Evolutionary conservation across 1,140 invertebrate genomes (phyloP).

Genomic region (Oedothorax gibbosus): DNA sequence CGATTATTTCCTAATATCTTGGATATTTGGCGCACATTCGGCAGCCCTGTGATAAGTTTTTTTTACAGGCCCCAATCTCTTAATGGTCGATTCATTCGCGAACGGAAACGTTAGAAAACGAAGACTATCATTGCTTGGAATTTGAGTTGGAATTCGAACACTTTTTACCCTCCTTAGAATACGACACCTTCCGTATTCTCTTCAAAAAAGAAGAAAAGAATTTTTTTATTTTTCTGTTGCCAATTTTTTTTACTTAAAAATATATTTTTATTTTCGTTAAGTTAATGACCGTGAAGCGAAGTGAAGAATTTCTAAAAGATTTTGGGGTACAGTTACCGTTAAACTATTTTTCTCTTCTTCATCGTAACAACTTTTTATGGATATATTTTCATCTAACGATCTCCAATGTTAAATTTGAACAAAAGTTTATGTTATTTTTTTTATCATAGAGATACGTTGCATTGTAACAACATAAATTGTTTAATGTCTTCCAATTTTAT

Average conservation of each 20-base stretch:
- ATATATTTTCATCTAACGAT: too few relatives aligned
- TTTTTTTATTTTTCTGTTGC: not conserved
- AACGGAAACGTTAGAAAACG: constrained; percentile 45
- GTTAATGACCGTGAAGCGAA: constrained; percentile 51
- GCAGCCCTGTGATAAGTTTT: not conserved
- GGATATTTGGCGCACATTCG: too few relatives aligned
- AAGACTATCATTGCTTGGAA: constrained; percentile 40
- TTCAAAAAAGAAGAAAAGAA: constrained; percentile 8
- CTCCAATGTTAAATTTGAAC: too few relatives aligned
- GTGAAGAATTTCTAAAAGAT: constrained; percentile 40
- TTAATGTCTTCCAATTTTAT: too few relatives aligned
- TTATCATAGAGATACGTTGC: too few relatives aligned
- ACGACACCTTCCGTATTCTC: constrained; percentile 26
- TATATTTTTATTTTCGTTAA: constrained; percentile 39
- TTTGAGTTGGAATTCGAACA: constrained; percentile 27
- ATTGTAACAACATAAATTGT: too few relatives aligned
- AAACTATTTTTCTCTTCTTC: constrained; percentile 20
- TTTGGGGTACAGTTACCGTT: constrained; percentile 31
- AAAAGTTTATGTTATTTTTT: too few relatives aligned
- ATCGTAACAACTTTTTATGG: not conserved
- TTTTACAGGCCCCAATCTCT: constrained; percentile 28
- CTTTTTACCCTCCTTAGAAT: not conserved
- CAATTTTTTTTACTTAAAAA: constrained; percentile 36
- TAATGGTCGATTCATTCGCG: constrained; percentile 39
- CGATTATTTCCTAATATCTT: too few relatives aligned